These are phyloP conservation scores for Rhamphomyia laevipes DNA, from an alignment of 2,888 invertebrate species.

Conservation along the genomic window DNA sequence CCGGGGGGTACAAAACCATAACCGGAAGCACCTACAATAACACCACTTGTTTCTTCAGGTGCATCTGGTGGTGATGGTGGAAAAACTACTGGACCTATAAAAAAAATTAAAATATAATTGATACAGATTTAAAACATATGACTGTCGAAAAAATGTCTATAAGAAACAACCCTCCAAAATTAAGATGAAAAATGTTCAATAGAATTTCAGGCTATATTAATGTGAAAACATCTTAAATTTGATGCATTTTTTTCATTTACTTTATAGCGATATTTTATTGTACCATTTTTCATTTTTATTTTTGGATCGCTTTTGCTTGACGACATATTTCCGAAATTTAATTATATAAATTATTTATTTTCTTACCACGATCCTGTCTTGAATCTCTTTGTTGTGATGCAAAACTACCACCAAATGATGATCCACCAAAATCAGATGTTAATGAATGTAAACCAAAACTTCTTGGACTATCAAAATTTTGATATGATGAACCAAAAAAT, in stretches of 20 bases:
- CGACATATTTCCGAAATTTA: too few relatives aligned
- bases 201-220: too few relatives aligned
- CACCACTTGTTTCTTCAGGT: slow-evolving; percentile 63
- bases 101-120: slow-evolving; percentile 9
- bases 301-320: too few relatives aligned
- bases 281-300: too few relatives aligned
- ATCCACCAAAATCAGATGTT: slow-evolving; percentile 13
- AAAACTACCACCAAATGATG: slow-evolving; percentile 11
- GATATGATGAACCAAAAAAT: slow-evolving; percentile 26
- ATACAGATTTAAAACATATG: neutral
- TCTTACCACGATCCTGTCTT: slow-evolving; percentile 34
- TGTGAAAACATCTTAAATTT: too few relatives aligned
- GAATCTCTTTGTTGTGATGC: slow-evolving; percentile 25
- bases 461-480: slow-evolving; percentile 8
- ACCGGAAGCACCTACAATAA: slow-evolving; percentile 71
- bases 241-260: too few relatives aligned
- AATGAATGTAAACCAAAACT: slow-evolving; percentile 14
- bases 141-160: neutral
- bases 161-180: neutral
- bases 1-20: slow-evolving; percentile 72
- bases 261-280: too few relatives aligned
- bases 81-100: slow-evolving; percentile 69
- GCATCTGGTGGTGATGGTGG: slow-evolving; percentile 57
- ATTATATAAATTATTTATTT: neutral
- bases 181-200: neutral